Percentiles rank a stretch among this genome's conserved stretches.
Conservation (phyloP, 2,113 vertebrate genomes). For the Crypturellus undulatus region DNA sequence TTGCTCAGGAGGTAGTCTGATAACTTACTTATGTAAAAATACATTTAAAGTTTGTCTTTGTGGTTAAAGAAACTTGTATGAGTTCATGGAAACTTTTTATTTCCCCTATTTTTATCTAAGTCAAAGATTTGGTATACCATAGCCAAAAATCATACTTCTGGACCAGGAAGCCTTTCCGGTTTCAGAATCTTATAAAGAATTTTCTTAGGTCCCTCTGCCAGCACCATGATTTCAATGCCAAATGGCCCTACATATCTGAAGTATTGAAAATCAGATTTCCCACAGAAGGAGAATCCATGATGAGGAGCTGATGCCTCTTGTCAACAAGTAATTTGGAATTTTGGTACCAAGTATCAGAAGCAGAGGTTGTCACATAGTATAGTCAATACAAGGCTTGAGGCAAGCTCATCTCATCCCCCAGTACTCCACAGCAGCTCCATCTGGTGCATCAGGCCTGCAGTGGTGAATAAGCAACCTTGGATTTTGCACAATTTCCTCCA, state of each 20-base stretch:
- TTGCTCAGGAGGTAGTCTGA: neutral
- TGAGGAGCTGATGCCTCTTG: neutral
- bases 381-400: accelerated
- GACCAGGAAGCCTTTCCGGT: neutral
- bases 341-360: neutral
- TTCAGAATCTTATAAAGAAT: neutral
- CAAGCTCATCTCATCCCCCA: neutral
- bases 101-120: neutral
- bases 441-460: neutral
- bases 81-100: neutral
- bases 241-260: neutral
- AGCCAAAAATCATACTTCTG: neutral
- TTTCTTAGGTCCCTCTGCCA: neutral
- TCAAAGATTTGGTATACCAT: neutral
- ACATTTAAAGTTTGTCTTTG: neutral
- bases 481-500: neutral
- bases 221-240: neutral
- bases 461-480: neutral
- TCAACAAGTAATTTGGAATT: neutral
- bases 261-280: neutral
- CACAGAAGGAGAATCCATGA: neutral
- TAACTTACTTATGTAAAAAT: neutral
- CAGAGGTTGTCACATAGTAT: neutral
- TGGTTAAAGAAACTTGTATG: neutral
- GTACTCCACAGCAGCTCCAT: neutral